These are phyloP conservation scores for Drosophila truncata DNA, from an alignment of 1,140 invertebrate species.

Conservation along the genomic window DNA sequence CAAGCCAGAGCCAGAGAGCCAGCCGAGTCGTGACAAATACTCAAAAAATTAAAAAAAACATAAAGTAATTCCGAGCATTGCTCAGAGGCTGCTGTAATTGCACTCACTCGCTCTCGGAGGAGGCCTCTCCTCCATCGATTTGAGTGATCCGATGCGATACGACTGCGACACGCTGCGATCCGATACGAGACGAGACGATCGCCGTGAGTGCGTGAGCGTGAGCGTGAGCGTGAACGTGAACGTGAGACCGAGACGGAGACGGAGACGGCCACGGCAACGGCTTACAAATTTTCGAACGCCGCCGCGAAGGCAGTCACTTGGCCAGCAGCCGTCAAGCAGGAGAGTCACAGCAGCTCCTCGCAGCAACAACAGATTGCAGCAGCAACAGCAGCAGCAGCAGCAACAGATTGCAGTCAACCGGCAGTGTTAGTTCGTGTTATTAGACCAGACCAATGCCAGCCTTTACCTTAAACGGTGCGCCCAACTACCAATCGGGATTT, in stretches of 20 bases:
- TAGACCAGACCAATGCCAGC: constrained; percentile 43
- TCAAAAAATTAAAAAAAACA: constrained; percentile 2
- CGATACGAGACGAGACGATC: background rate
- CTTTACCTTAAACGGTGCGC: constrained; percentile 53
- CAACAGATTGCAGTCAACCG: constrained; percentile 4
- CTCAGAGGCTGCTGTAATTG: constrained; percentile 42
- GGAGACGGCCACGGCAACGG: constrained; percentile 10
- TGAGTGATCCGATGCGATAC: constrained; percentile 9
- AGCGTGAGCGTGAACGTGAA: too few species aligned
- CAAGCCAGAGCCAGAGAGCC: constrained; percentile 6
- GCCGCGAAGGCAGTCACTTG: constrained; percentile 51
- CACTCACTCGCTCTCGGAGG: constrained; percentile 22
- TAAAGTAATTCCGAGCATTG: constrained; percentile 21
- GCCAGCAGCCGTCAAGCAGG: constrained; percentile 44
- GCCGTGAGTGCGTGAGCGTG: constrained; percentile 13
- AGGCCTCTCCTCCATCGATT: constrained; percentile 33
- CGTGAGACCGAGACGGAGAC: constrained; percentile 14
- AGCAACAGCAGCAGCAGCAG: constrained; percentile 4
- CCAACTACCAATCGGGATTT: constrained; percentile 1
- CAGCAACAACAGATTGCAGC: too few species aligned
- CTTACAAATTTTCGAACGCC: constrained; percentile 36
- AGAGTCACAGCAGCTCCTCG: constrained; percentile 30
- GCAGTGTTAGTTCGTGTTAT: constrained; percentile 18
- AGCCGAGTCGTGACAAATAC: constrained; percentile 54
- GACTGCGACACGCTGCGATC: background rate